phyloP scores from a whole-genome alignment of 2,797 vertebrate genomes.

The Eremophila alpestris region DNA sequence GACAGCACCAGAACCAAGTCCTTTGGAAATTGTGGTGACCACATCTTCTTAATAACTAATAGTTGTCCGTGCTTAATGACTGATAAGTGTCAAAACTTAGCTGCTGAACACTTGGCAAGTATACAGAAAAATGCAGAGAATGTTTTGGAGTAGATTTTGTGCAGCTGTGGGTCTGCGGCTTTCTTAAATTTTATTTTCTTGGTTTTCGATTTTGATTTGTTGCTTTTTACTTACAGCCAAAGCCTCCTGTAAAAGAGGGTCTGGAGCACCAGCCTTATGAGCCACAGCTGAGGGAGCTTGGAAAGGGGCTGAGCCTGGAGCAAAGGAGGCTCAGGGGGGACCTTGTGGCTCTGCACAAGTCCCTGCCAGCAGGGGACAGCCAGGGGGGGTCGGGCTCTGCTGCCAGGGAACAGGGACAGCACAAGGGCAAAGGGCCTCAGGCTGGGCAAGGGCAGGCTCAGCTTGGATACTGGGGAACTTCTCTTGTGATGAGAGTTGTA shows the following conservation, averaged over 20 bases:
- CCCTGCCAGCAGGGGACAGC: neutral
- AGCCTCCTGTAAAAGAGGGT: neutral
- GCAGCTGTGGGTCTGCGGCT: fast-evolving
- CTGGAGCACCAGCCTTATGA: neutral
- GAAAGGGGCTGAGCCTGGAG: neutral
- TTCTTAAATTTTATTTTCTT: neutral
- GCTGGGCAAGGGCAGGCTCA: neutral
- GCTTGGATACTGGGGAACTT: neutral
- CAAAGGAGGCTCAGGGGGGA: neutral
- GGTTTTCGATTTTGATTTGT: neutral
- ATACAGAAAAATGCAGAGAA: neutral
- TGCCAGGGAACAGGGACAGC: neutral
- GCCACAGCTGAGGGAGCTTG: neutral
- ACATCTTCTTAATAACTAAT: neutral
- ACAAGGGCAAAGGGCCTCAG: neutral
- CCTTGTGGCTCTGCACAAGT: neutral
- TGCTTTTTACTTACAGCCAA: neutral
- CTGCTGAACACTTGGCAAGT: neutral
- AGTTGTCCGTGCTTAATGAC: neutral
- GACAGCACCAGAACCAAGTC: neutral
- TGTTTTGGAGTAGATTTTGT: neutral
- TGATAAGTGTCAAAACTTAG: neutral
- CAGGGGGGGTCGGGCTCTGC: neutral
- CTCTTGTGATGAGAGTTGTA: neutral
- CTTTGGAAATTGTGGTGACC: neutral